Evolutionary conservation across 2,888 invertebrate species (phyloP), one percentile per base, ranked within the genome.

Genomic region (Drosophila antonietae): DNA sequence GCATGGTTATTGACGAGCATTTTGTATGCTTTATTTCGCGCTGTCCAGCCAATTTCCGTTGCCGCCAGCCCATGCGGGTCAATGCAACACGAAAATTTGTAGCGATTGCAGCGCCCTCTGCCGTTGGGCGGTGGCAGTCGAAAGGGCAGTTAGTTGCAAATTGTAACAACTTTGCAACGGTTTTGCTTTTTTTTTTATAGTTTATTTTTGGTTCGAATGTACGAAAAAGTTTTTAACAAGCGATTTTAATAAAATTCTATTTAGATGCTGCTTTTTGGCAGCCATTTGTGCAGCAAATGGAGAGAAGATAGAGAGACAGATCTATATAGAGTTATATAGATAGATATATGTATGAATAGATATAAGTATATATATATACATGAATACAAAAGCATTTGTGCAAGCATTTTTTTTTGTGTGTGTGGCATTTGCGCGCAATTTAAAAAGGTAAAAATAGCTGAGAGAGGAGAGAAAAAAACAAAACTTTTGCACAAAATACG

Each of bases 221-320:
- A 28, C 31, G 28, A 43, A 56, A 71, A 75, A 88, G 52, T 80
- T 89, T 87, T 78, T 82, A 89, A 78, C 89, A 89, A 89, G 88
- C 89, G 83, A 88, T 88, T 89, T 86, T 89, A 85, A 85, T 88
- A 89, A 85, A 88, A 88, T 86, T 85, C 88, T 84, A 87, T 89
- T 89, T 80, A 72, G 76, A 56, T 75, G 65, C 69, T 75, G 75
- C 69, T 73, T 84, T 89, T 85, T 75, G 62, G 68, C 69, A 57
- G 79, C 76, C 68, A 76, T 65, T 81, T 78, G 60, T 70, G 51
- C 62, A 61, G 31, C 62, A 52, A 53, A 67, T 41, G n/a, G 41
- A 49, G 41, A 14, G 39, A 56, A 55, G 41, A 47, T 33, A n/a
- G 20, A n/a, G 9, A 49, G 53, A 18, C 20, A 20, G 10, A 52